Base-by-base conservation (phyloP, 2,113 vertebrate genomes). In the Procapra przewalskii region DNA sequence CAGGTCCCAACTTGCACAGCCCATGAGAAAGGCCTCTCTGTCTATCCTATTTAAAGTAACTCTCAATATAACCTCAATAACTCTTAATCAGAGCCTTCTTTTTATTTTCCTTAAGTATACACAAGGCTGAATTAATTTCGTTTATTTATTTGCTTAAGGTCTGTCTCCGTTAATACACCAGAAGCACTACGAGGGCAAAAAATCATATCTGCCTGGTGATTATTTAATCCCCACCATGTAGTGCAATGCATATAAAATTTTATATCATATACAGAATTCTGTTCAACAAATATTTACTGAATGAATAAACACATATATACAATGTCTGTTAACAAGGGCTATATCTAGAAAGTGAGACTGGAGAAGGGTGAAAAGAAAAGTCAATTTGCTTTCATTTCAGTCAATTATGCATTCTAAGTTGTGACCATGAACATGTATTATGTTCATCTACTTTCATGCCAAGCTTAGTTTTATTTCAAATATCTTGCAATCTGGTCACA, bases 401-500 rank as follows among this genome's bases (percentile, higher is more conserved):
- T 94, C 86, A 93, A 75, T 95, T 88, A 93, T 11, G 2, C 43
- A 92, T 59, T 94, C 62, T 94, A 92, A 87, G 87, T 92, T 93
- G 89, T 91, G 54, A 95, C 90, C 94, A 77, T 80, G 33, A 96
- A 87, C 55, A 96, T 88, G 64, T 89, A 57, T 77, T 97, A 52
- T 8, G 33, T 86, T 40, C 97, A 95, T 96, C 62, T 75, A 95
- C 71, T 93, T 89, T 62, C 84, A 23, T 48, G 10, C 60, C 67
- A 94, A 93, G 36, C 82, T 93, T 81, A 92, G 40, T 96, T 96
- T 94, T 79, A 80, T 67, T 92, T 95, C 71, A 92, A 50, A 88
- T 86, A 60, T 6, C 71, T 90, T 96, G 23, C 91, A 92, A 96
- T 94, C 89, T 96, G 50, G 87, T 97, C 50, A 96, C 27, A 45